Evolutionary conservation across 2,888 invertebrate species (phyloP).

Genomic region (Stramonita haemastoma): DNA sequence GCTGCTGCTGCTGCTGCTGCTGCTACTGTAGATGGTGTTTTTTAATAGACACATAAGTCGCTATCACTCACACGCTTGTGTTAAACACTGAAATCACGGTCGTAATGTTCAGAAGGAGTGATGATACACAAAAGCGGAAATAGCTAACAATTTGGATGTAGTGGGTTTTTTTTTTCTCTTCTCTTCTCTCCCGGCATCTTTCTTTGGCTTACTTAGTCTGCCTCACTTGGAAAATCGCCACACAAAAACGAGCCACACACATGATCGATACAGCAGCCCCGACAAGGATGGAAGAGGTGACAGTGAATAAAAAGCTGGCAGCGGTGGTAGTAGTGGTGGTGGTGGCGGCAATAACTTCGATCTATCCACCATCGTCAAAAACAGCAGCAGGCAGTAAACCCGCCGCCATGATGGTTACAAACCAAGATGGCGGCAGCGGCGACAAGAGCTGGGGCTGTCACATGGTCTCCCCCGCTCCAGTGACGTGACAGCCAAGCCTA

Average conservation of each 20-base stretch:
- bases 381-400: not conserved
- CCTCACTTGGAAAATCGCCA: not conserved
- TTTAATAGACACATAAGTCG: too few species aligned
- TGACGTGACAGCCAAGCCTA: too few species aligned
- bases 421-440: slow-evolving; percentile 28
- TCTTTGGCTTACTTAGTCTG: too few species aligned
- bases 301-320: not conserved
- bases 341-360: not conserved
- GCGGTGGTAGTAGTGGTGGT: not conserved
- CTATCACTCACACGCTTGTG: too few species aligned
- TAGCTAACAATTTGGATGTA: too few species aligned
- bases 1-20: slow-evolving; percentile 6
- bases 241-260: not conserved
- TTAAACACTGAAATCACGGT: too few species aligned
- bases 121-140: too few species aligned
- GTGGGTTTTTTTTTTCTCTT: too few species aligned
- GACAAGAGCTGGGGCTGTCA: not conserved
- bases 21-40: not conserved
- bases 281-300: not conserved
- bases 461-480: not conserved
- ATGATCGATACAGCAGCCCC: not conserved
- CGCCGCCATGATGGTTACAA: not conserved
- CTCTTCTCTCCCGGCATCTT: too few species aligned
- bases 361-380: not conserved
- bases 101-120: too few species aligned